These are phyloP conservation scores for Cephus pygmeus DNA, from an alignment of 2,888 invertebrate species.

Conservation along the genomic window DNA sequence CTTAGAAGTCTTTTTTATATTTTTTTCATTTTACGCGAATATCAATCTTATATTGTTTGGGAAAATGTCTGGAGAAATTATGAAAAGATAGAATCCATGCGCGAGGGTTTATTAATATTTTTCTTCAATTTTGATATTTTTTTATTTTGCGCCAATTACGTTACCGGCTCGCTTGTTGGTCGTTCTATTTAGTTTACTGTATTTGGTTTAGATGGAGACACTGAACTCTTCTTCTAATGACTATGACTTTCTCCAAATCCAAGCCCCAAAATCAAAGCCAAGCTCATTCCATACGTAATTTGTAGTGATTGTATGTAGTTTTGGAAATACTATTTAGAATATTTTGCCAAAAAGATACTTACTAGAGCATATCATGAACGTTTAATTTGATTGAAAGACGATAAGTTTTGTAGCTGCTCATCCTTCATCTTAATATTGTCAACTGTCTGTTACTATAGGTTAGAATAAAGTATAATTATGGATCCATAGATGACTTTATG, in stretches of 20 bases:
- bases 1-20: not conserved
- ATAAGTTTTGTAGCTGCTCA: not conserved
- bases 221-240: not conserved
- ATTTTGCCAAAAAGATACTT: not conserved
- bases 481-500: not conserved
- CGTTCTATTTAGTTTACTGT: not conserved
- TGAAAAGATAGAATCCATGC: not conserved
- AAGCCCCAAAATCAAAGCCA: not conserved
- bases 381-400: not conserved
- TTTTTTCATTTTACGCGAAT: not conserved
- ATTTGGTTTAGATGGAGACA: not conserved
- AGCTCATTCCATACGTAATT: not conserved
- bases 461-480: not conserved
- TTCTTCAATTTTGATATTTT: not conserved
- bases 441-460: not conserved
- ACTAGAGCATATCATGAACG: not conserved
- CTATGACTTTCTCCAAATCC: not conserved
- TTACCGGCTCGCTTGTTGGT: not conserved
- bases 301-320: not conserved
- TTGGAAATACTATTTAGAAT: not conserved
- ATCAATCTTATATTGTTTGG: not conserved
- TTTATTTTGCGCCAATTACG: not conserved
- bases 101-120: not conserved
- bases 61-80: not conserved
- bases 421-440: not conserved